A percentile compares a stretch with the other conserved stretches of the same genome.
Evolutionary conservation across 2,888 invertebrate species (phyloP).

Genomic region (Congeria kusceri): DNA sequence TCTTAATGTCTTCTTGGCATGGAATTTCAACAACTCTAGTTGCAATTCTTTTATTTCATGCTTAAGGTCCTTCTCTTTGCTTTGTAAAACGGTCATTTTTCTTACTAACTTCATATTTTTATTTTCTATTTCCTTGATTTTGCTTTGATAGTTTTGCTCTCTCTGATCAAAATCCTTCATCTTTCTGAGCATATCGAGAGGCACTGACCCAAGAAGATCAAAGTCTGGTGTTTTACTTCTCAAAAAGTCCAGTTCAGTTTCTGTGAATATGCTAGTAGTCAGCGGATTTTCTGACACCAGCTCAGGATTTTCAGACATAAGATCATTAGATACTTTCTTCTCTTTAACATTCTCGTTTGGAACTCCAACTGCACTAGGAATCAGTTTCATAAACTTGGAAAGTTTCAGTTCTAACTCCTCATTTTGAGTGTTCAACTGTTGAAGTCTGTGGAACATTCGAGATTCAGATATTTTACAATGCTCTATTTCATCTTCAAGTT

Average conservation of each 20-base stretch:
- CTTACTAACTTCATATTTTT: slow-evolving; percentile 53
- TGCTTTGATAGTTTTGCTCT: slow-evolving; percentile 58
- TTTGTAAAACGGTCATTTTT: slow-evolving; percentile 57
- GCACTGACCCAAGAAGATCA: slow-evolving; percentile 57
- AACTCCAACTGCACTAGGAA: slow-evolving; percentile 23
- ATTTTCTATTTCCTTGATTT: slow-evolving; percentile 56
- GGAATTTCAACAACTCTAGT: slow-evolving; percentile 41
- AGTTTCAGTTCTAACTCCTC: slow-evolving; percentile 62
- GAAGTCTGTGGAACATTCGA: slow-evolving; percentile 65
- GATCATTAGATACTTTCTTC: slow-evolving; percentile 13
- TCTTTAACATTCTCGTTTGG: slow-evolving; percentile 2
- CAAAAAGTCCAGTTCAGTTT: slow-evolving; percentile 45
- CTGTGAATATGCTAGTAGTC: slow-evolving; percentile 52
- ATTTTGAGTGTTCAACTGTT: slow-evolving; percentile 60
- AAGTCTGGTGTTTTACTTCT: slow-evolving; percentile 54
- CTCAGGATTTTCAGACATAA: slow-evolving; percentile 64
- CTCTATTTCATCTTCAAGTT: slow-evolving; percentile 62
- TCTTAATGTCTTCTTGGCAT: slow-evolving; percentile 42
- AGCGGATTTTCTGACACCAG: slow-evolving; percentile 59
- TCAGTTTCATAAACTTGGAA: slow-evolving; percentile 36
- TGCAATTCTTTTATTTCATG: slow-evolving; percentile 64
- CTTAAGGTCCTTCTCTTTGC: slow-evolving; percentile 58
- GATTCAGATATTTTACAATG: slow-evolving; percentile 63
- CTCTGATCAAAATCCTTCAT: slow-evolving; percentile 61
- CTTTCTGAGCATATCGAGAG: slow-evolving; percentile 62